Evolutionary conservation across 30 jellyfish, hydroid and myxozoan species (phyloP).

Genomic region (Sanderia malayensis): DNA sequence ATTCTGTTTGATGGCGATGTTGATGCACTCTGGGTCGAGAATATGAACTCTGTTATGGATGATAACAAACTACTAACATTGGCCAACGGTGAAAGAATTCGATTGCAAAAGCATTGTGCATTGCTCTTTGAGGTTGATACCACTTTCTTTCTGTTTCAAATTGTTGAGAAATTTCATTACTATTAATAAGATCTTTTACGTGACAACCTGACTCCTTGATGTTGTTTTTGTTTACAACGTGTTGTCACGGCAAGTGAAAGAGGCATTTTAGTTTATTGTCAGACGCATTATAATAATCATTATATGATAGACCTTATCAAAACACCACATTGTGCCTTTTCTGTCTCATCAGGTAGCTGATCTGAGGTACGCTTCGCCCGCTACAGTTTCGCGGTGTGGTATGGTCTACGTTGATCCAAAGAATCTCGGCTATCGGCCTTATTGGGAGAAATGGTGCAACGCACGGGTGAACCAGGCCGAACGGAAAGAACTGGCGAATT

Average conservation of each 20-base stretch:
- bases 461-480: slow-evolving; percentile 79
- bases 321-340: slow-evolving; percentile 3
- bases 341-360: slow-evolving; percentile 84
- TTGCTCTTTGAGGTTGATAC: slow-evolving; percentile 95
- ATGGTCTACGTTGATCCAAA: slow-evolving; percentile 99
- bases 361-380: slow-evolving; percentile 98
- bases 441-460: slow-evolving; percentile 90
- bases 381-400: slow-evolving; percentile 99
- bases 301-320: not conserved
- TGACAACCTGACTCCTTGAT: too few relatives aligned
- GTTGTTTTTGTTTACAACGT: too few relatives aligned
- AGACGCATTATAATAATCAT: too few relatives aligned
- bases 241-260: too few relatives aligned
- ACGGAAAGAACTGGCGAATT: slow-evolving; percentile 56
- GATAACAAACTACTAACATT: slow-evolving; percentile 96
- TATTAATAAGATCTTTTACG: too few relatives aligned
- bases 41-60: slow-evolving; percentile 99
- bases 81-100: slow-evolving; percentile 98
- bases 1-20: slow-evolving; percentile 98
- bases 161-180: too few relatives aligned
- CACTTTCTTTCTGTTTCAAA: too few relatives aligned
- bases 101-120: slow-evolving; percentile 97
- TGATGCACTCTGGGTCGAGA: slow-evolving; percentile 99
- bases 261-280: too few relatives aligned
- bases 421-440: slow-evolving; percentile 96